Conservation (phyloP, 2,113 vertebrate genomes). For the Aplodontia rufa region DNA sequence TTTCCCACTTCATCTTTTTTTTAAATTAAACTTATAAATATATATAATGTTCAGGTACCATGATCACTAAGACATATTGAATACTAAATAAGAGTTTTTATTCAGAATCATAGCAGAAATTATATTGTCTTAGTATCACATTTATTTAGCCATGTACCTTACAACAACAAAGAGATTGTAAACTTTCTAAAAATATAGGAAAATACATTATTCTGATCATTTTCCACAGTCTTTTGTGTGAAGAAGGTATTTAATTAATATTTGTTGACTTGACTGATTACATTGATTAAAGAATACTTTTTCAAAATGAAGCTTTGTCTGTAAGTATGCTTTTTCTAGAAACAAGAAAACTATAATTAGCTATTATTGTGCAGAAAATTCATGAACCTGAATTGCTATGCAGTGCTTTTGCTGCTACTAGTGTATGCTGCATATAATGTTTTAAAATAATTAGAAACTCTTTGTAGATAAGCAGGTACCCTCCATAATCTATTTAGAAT, state of each 20-base stretch:
- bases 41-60: background rate
- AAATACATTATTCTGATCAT: constrained; percentile 46
- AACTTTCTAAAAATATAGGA: background rate
- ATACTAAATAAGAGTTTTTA: background rate
- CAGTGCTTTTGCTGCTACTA: background rate
- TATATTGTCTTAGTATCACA: background rate
- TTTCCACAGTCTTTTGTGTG: background rate
- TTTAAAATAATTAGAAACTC: constrained; percentile 55
- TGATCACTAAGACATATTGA: background rate
- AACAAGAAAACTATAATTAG: constrained; percentile 64
- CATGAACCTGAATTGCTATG: constrained; percentile 37
- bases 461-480: constrained; percentile 25
- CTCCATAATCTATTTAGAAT: background rate
- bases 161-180: background rate
- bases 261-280: constrained; percentile 63
- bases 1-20: background rate
- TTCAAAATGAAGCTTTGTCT: constrained; percentile 44
- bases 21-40: constrained; percentile 18
- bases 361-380: constrained; percentile 58
- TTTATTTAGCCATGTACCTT: background rate
- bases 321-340: constrained; percentile 9
- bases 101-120: background rate
- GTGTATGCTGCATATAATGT: background rate
- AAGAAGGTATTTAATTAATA: constrained; percentile 49
- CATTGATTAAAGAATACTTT: constrained; percentile 42